These are phyloP conservation scores for Poeciliopsis turneri DNA, from an alignment of 2,797 vertebrate genomes.

Conservation along the genomic window DNA sequence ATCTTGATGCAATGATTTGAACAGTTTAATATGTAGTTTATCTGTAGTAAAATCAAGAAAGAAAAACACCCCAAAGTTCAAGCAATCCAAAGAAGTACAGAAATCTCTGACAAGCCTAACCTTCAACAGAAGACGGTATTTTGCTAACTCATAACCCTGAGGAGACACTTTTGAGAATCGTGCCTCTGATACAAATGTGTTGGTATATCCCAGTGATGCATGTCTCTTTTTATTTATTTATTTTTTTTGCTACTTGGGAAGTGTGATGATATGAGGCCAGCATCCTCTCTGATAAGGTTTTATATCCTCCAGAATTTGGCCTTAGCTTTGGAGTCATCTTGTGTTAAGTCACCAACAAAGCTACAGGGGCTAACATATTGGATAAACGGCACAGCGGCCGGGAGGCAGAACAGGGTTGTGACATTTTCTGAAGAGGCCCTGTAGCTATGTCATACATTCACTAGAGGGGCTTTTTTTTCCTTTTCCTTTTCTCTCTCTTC, in stretches of 20 bases:
- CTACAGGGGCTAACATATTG: conserved; percentile 45
- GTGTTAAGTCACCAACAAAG: conserved; percentile 54
- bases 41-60: conserved; percentile 8
- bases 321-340: conserved; percentile 49
- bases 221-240: conserved; percentile 38
- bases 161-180: conserved; percentile 18
- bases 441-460: conserved; percentile 50
- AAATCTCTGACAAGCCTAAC: conserved; percentile 12
- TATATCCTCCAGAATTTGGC: conserved; percentile 38
- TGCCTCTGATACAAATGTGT: conserved; percentile 41
- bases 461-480: conserved; percentile 31
- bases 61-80: conserved; percentile 5
- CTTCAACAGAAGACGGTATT: conserved; percentile 22
- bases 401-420: conserved; percentile 48
- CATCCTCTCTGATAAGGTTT: conserved; percentile 41
- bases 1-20: neutral
- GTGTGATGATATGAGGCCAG: conserved; percentile 38
- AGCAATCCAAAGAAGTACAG: conserved; percentile 36
- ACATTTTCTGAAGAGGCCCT: conserved; percentile 54
- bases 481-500: neutral
- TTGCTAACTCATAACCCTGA: conserved; percentile 21
- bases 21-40: conserved; percentile 19
- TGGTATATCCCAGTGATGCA: conserved; percentile 41
- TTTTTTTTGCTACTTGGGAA: conserved; percentile 44
- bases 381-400: conserved; percentile 53